These are phyloP conservation scores for Aphelenchoides bicaudatus DNA, from an alignment of 2,888 invertebrate genomes.

Conservation along the genomic window DNA sequence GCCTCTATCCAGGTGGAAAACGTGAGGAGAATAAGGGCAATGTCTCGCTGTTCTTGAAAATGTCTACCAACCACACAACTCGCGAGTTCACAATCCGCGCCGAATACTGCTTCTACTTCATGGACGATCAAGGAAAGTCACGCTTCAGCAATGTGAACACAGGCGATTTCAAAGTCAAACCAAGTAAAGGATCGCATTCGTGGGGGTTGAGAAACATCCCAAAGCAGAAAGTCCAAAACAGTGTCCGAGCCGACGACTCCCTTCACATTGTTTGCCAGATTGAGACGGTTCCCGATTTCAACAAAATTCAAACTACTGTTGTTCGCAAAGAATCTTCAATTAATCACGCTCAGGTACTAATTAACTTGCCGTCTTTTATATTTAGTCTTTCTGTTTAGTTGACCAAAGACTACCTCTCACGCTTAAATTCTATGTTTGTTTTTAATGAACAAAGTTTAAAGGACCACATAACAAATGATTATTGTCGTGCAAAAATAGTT, in stretches of 20 bases:
- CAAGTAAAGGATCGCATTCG: slow-evolving; percentile 60
- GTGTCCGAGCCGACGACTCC: slow-evolving; percentile 54
- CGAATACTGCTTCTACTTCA: slow-evolving; percentile 60
- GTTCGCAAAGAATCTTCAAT: slow-evolving; percentile 19
- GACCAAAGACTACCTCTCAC: slow-evolving; percentile 34
- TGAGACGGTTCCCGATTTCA: slow-evolving; percentile 57
- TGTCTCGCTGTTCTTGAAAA: slow-evolving; percentile 59
- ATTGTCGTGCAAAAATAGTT: too few species aligned
- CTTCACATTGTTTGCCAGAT: slow-evolving; percentile 59
- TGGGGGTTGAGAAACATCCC: slow-evolving; percentile 61
- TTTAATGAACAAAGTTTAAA: too few species aligned
- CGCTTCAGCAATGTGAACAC: slow-evolving; percentile 60
- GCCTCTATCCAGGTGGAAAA: slow-evolving; percentile 60
- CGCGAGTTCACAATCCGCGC: slow-evolving; percentile 59
- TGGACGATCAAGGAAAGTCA: slow-evolving; percentile 55
- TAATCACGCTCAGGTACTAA: slow-evolving; percentile 13
- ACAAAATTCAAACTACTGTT: slow-evolving; percentile 31
- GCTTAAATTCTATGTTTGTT: slow-evolving; percentile 23
- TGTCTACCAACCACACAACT: slow-evolving; percentile 54
- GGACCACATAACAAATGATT: slow-evolving; percentile 9
- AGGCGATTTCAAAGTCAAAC: slow-evolving; percentile 61
- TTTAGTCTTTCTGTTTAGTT: slow-evolving; percentile 28
- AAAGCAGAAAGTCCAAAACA: slow-evolving; percentile 50
- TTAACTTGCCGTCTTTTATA: too few species aligned
- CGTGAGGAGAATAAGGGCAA: slow-evolving; percentile 58